These are phyloP conservation scores for Chaenocephalus aceratus DNA, from an alignment of 2,113 vertebrate genomes.

Conservation along the genomic window DNA sequence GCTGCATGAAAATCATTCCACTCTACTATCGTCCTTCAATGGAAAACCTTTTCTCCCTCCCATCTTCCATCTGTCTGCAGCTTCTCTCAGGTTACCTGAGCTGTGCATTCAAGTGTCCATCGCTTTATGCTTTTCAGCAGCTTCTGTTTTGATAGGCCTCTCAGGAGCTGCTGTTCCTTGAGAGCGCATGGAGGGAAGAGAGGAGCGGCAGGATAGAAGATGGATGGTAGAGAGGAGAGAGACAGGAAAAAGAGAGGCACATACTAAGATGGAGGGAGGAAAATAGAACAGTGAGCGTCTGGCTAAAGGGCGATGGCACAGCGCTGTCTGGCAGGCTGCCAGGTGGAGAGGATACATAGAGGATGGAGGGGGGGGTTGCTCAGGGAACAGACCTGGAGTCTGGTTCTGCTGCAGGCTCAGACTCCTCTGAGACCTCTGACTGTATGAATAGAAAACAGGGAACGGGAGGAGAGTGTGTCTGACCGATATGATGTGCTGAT, in stretches of 20 bases:
- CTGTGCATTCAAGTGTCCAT: constrained; percentile 48
- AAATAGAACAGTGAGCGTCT: constrained; percentile 40
- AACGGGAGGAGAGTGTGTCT: neutral
- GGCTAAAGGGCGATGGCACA: constrained; percentile 41
- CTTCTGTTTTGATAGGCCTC: constrained; percentile 64
- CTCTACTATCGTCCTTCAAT: neutral
- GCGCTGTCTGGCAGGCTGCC: constrained; percentile 58
- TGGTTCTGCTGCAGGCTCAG: constrained; percentile 45
- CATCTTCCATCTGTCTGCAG: constrained; percentile 3
- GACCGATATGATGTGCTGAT: neutral
- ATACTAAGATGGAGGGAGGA: constrained; percentile 11
- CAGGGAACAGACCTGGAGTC: constrained; percentile 11
- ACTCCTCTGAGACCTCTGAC: constrained; percentile 44
- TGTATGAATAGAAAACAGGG: constrained; percentile 18
- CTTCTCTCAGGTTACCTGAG: constrained; percentile 64
- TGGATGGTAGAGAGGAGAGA: neutral
- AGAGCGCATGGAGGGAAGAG: constrained; percentile 7
- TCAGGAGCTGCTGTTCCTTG: constrained; percentile 48
- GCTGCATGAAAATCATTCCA: neutral
- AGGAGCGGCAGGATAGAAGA: neutral
- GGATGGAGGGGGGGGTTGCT: constrained; percentile 19
- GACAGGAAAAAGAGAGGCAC: neutral
- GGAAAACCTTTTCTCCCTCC: neutral
- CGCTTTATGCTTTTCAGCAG: constrained; percentile 40
- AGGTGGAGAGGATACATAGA: constrained; percentile 42